Base-by-base conservation (phyloP, 2,113 vertebrate species). In the Pardalotus punctatus region DNA sequence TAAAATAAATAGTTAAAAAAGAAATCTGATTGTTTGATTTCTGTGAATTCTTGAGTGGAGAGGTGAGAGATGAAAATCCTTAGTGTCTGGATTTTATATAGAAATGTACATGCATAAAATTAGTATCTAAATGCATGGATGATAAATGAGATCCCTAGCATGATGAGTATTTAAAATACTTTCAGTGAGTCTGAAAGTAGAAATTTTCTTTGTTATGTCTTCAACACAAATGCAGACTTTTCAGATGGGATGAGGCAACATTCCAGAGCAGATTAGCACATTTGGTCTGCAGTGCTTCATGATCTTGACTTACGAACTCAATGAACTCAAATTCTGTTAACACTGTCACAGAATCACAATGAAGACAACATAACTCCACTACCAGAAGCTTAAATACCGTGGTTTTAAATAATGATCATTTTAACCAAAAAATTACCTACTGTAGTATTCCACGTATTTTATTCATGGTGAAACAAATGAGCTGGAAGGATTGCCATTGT, bases 261-360 rank as follows among this genome's bases (percentile, higher is more conserved):
- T 95, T 95, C 93, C 92, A 95, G 67, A 86, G 67, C 10, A 91
- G 79, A 96, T 93, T 86, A 96, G 42, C 87, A 92, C 79, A 67
- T 94, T 93, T 74, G 71, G 38, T 78, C 79, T 96, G 81, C 76
- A 86, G 17, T 60, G 43, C 38, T 96, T 97, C 64, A 83, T 78
- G 85, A 92, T 93, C 71, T 80, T 92, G 79, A 91, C 79, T 95
- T 86, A 62, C 70, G 90, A 96, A 88, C 85, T 83, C 60, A 56
- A 35, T 83, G 79, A 95, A 90, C 87, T 93, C 79, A 67, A 67
- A 86, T 91, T 91, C 62, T 93, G 85, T 66, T 93, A 94, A 76
- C 17, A 22, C 13, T 51, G 38, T 57, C 67, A 45, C 28, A 83
- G 82, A 90, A 86, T 87, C 79, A 74, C 47, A 86, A 58, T 66